Evolutionary conservation across 2,888 invertebrate genomes (phyloP).

Genomic region (Phasia obesa): DNA sequence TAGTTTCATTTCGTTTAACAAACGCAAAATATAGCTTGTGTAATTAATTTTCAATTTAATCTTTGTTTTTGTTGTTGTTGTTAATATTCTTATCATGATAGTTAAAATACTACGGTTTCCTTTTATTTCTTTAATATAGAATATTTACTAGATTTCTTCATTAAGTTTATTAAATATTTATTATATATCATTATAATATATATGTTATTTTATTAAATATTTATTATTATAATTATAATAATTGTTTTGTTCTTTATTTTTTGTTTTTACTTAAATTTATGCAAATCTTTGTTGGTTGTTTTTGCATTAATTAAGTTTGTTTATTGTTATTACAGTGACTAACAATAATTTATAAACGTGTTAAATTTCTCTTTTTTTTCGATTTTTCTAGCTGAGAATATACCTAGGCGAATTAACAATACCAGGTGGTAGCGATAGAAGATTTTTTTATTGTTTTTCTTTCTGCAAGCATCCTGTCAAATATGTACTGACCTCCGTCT

Average conservation of each 20-base stretch:
- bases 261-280: slow-evolving; percentile 49
- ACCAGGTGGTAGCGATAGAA: too few relatives aligned
- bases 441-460: too few relatives aligned
- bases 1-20: slow-evolving; percentile 71
- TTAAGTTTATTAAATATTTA: slow-evolving; percentile 75
- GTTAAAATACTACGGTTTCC: slow-evolving; percentile 69
- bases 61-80: slow-evolving; percentile 13
- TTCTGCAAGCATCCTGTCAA: too few relatives aligned
- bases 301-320: slow-evolving; percentile 37
- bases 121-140: slow-evolving; percentile 76
- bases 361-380: slow-evolving; percentile 53
- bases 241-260: slow-evolving; percentile 40
- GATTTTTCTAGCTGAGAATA: slow-evolving; percentile 66
- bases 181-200: slow-evolving; percentile 74
- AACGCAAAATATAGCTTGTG: slow-evolving; percentile 68
- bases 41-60: slow-evolving; percentile 21
- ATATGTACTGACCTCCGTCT: too few relatives aligned
- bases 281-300: slow-evolving; percentile 57
- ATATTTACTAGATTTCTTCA: slow-evolving; percentile 78
- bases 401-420: too few relatives aligned
- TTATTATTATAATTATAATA: slow-evolving; percentile 27
- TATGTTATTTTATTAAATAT: slow-evolving; percentile 42
- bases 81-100: slow-evolving; percentile 56
- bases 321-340: slow-evolving; percentile 60
- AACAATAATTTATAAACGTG: slow-evolving; percentile 66